phyloP scores from a whole-genome alignment of 1,140 invertebrate genomes.

The Drosophila chauvacae region DNA sequence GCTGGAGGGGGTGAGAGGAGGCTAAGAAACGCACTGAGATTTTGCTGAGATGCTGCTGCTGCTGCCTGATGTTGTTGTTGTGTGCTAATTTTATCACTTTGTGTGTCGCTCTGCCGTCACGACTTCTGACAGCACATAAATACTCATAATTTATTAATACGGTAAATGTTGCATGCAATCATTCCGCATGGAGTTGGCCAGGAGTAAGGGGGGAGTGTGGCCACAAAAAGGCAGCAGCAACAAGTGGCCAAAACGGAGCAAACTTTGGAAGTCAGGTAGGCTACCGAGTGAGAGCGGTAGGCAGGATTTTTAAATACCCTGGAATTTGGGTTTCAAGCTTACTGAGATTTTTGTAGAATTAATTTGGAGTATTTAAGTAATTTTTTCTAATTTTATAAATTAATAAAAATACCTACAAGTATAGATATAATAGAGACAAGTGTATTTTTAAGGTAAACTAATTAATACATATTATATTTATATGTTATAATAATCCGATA shows the following conservation, averaged over 20 bases:
- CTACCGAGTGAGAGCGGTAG: not conserved
- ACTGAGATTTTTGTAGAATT: not conserved
- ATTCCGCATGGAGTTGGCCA: slow-evolving; percentile 51
- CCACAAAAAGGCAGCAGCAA: slow-evolving; percentile 27
- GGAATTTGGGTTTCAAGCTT: not conserved
- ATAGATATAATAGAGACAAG: too few species aligned
- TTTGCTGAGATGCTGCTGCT: slow-evolving; percentile 35
- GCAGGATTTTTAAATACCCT: slow-evolving; percentile 4
- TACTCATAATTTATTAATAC: slow-evolving; percentile 85
- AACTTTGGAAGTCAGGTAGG: slow-evolving; percentile 15
- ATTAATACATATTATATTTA: too few species aligned
- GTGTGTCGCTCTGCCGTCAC: slow-evolving; percentile 84
- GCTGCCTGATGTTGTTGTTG: slow-evolving; percentile 33
- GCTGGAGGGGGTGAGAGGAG: not conserved
- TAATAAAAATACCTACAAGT: too few species aligned
- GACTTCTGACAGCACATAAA: slow-evolving; percentile 84
- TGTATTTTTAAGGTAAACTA: too few species aligned
- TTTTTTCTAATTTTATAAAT: too few species aligned
- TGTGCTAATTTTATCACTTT: slow-evolving; percentile 85
- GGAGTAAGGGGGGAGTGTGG: not conserved
- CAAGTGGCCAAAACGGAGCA: slow-evolving; percentile 39
- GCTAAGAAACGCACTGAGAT: slow-evolving; percentile 63
- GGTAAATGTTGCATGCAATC: slow-evolving; percentile 84
- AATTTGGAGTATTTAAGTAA: not conserved
- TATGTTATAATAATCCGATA: too few species aligned